Conservation (phyloP, 2,113 vertebrate species). For the Notothenia coriiceps region DNA sequence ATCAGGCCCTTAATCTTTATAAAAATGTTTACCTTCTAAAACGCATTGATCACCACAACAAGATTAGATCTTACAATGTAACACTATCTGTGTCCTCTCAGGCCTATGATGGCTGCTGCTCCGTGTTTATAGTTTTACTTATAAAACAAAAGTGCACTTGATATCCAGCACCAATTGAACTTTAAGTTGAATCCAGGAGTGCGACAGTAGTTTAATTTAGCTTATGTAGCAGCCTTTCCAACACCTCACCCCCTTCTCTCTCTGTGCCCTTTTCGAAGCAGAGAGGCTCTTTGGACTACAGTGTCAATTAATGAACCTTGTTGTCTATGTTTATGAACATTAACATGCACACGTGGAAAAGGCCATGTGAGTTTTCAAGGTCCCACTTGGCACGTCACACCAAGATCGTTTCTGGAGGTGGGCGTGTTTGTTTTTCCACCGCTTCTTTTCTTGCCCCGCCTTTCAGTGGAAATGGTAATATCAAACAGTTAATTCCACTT, state of each 20-base stretch:
- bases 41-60: background rate
- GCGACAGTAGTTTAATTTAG: slow-evolving; percentile 36
- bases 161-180: slow-evolving; percentile 56
- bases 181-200: slow-evolving; percentile 40
- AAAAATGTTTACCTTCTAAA: background rate
- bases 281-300: slow-evolving; percentile 75
- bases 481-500: slow-evolving; percentile 69
- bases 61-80: background rate
- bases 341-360: slow-evolving; percentile 75
- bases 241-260: background rate
- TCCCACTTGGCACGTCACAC: slow-evolving; percentile 55
- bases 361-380: slow-evolving; percentile 74
- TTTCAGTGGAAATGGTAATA: slow-evolving; percentile 55
- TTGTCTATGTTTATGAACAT: slow-evolving; percentile 82
- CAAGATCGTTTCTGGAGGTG: slow-evolving; percentile 49
- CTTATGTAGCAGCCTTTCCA: slow-evolving; percentile 42
- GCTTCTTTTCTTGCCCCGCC: slow-evolving; percentile 39
- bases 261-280: slow-evolving; percentile 75
- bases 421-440: slow-evolving; percentile 63
- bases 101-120: background rate
- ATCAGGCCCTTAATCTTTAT: background rate
- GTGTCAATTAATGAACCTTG: slow-evolving; percentile 80
- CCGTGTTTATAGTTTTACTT: slow-evolving; percentile 6
- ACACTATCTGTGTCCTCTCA: background rate
- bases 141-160: background rate